Conservation (phyloP, 2,113 vertebrate species). For the Marcusenius ussheri region DNA sequence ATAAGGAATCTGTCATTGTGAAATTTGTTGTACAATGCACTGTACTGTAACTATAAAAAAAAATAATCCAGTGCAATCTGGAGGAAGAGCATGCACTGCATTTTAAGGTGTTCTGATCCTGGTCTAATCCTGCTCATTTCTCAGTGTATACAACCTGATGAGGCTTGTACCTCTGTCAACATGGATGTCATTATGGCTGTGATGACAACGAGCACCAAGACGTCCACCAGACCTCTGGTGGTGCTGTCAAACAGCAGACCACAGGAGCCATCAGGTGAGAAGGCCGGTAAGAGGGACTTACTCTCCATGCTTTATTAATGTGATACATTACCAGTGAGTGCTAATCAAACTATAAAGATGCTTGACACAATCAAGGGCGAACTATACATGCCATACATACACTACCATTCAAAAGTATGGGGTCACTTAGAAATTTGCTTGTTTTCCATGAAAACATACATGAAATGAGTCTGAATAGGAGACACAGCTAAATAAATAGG, state of each 20-base stretch:
- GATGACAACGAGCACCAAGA: constrained; percentile 74
- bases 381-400: not conserved
- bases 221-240: constrained; percentile 70
- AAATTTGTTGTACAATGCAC: not conserved
- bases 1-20: not conserved
- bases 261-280: not conserved
- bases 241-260: constrained; percentile 55
- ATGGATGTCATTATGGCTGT: constrained; percentile 69
- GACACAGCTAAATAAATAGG: too few species aligned
- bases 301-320: not conserved
- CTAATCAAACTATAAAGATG: not conserved
- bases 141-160: constrained; percentile 75
- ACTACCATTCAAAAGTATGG: too few species aligned
- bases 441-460: too few species aligned
- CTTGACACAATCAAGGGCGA: not conserved
- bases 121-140: not conserved
- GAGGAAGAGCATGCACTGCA: not conserved
- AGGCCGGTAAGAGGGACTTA: not conserved
- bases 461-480: too few species aligned
- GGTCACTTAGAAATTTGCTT: too few species aligned
- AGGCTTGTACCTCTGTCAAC: constrained; percentile 68
- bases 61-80: not conserved
- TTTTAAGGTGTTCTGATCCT: not conserved
- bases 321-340: not conserved
- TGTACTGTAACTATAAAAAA: not conserved